Evolutionary conservation across 1,140 invertebrate species (phyloP).

Genomic region (Megalonaias nervosa): DNA sequence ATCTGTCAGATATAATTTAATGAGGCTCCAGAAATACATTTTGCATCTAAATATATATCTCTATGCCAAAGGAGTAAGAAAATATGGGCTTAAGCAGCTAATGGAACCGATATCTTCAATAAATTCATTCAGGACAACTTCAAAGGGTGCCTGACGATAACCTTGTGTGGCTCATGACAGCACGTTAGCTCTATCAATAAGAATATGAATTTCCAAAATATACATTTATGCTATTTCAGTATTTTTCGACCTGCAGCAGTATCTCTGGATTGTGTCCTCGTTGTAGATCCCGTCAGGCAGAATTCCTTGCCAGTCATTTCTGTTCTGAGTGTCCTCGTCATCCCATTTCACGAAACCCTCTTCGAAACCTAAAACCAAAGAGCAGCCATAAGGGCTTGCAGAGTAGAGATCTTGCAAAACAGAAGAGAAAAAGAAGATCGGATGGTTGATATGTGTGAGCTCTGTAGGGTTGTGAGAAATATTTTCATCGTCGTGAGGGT

Average conservation of each 20-base stretch:
- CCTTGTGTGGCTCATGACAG: too few species aligned
- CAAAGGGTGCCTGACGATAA: too few species aligned
- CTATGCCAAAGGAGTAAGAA: too few species aligned
- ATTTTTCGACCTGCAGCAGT: conserved; percentile 49
- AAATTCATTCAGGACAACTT: too few species aligned
- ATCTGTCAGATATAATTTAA: too few species aligned
- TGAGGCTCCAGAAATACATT: too few species aligned
- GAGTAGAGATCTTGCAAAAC: not conserved
- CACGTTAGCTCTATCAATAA: too few species aligned
- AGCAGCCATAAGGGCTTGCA: not conserved
- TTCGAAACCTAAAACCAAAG: conserved; percentile 36
- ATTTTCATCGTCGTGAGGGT: not conserved
- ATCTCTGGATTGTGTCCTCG: conserved; percentile 45
- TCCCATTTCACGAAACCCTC: conserved; percentile 48
- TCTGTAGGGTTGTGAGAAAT: not conserved
- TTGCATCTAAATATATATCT: too few species aligned
- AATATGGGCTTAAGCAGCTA: too few species aligned
- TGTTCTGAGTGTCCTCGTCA: conserved; percentile 42
- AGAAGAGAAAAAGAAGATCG: not conserved
- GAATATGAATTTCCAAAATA: too few species aligned
- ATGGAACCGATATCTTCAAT: too few species aligned
- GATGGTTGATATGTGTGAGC: not conserved
- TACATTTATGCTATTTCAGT: too few species aligned
- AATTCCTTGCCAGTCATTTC: conserved; percentile 38
- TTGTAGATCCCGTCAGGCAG: conserved; percentile 52